Evolutionary conservation across 2,797 vertebrate genomes (phyloP).

Genomic region (Myiotriccus ornatus): DNA sequence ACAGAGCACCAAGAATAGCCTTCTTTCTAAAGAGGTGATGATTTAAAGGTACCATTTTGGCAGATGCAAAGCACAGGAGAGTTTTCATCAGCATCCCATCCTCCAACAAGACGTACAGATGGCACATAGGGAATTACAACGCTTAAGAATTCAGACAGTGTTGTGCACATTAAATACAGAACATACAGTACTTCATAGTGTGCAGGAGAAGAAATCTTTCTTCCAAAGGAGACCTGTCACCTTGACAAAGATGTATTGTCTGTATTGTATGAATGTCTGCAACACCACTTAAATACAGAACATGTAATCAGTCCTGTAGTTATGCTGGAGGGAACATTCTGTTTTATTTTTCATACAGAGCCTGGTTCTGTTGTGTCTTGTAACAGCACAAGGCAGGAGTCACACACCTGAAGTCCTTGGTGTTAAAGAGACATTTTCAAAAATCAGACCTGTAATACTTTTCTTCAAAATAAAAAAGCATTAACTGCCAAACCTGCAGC

Average conservation of each 20-base stretch:
- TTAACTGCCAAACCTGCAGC: background rate
- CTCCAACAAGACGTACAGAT: background rate
- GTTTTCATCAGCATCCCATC: background rate
- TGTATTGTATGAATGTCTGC: background rate
- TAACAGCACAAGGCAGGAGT: background rate
- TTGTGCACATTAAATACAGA: background rate
- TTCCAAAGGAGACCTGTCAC: background rate
- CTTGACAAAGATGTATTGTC: conserved; percentile 13
- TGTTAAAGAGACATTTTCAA: background rate
- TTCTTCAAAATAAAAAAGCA: background rate
- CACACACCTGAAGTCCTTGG: background rate
- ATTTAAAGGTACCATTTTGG: conserved; percentile 27
- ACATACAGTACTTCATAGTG: background rate
- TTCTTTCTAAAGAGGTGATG: background rate
- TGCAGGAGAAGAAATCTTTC: background rate
- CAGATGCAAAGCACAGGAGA: background rate
- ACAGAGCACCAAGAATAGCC: background rate
- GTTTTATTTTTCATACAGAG: background rate
- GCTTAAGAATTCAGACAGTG: background rate
- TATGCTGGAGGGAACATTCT: background rate
- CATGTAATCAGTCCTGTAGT: background rate
- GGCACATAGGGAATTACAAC: background rate
- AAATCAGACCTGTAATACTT: background rate
- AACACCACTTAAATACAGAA: background rate
- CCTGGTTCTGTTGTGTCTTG: background rate